Conservation (phyloP, 2,797 vertebrate genomes). For the Oryzias dopingdopingensis region DNA sequence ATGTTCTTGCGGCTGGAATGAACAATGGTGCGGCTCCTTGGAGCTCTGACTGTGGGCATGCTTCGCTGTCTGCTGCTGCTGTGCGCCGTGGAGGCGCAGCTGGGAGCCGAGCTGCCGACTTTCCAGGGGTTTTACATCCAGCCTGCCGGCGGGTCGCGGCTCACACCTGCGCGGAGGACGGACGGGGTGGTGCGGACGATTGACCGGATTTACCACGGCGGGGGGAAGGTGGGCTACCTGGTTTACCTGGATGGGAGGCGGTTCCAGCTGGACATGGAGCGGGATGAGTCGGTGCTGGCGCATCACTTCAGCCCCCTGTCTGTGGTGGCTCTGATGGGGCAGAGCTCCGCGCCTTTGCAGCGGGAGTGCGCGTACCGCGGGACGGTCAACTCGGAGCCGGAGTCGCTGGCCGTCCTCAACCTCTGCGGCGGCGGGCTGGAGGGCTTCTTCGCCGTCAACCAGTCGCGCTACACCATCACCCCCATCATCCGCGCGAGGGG, state of each 20-base stretch:
- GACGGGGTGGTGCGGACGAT: slow-evolving; percentile 83
- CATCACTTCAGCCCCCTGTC: slow-evolving; percentile 69
- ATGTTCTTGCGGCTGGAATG: slow-evolving; percentile 49
- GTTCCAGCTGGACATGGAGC: slow-evolving; percentile 91
- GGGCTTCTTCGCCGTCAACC: slow-evolving; percentile 89
- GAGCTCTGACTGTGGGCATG: slow-evolving; percentile 53
- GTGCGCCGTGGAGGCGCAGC: slow-evolving; percentile 56
- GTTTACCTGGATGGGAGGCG: slow-evolving; percentile 84
- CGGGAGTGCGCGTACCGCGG: slow-evolving; percentile 87
- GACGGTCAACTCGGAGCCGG: slow-evolving; percentile 85
- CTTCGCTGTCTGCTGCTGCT: slow-evolving; percentile 65
- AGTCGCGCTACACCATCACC: slow-evolving; percentile 85
- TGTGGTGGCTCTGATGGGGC: slow-evolving; percentile 59
- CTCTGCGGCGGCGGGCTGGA: slow-evolving; percentile 87
- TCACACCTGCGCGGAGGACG: slow-evolving; percentile 72
- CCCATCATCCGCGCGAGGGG: slow-evolving; percentile 69
- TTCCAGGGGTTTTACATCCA: slow-evolving; percentile 66
- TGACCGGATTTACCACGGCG: slow-evolving; percentile 89
- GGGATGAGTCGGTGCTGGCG: slow-evolving; percentile 79
- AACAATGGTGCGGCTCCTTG: slow-evolving; percentile 68
- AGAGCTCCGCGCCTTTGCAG: slow-evolving; percentile 47
- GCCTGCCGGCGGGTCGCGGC: slow-evolving; percentile 70
- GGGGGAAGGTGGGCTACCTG: slow-evolving; percentile 89
- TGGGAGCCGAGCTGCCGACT: slow-evolving; percentile 40
- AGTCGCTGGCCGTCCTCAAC: slow-evolving; percentile 88